A percentile compares a stretch with the other conserved stretches of the same genome.
These are phyloP conservation scores for Tricholauxania praeusta DNA, from an alignment of 2,888 invertebrate genomes.

Conservation along the genomic window DNA sequence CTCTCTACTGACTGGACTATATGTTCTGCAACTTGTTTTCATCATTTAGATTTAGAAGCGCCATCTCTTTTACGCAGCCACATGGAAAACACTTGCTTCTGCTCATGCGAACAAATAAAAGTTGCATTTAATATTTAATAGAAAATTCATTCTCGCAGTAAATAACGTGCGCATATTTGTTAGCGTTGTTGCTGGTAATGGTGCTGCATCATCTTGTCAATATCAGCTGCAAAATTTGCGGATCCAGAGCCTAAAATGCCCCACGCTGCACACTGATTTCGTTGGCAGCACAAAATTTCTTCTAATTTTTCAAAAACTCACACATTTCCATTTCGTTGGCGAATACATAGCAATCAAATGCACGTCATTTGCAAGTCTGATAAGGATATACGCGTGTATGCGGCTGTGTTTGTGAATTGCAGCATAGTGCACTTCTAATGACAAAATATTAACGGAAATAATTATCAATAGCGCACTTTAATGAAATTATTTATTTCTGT, in stretches of 20 bases:
- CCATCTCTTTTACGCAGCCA: too few species aligned
- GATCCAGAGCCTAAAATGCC: constrained; percentile 3
- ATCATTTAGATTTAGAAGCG: not conserved
- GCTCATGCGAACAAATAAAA: not conserved
- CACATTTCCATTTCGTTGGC: constrained; percentile 7
- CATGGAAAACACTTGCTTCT: too few species aligned
- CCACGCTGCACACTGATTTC: not conserved
- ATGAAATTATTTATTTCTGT: too few species aligned
- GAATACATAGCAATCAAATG: constrained; percentile 48
- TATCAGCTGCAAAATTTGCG: not conserved
- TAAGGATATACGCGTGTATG: not conserved
- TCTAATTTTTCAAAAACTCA: constrained; percentile 22
- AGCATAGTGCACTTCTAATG: too few species aligned
- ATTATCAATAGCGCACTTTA: too few species aligned
- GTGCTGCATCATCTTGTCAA: constrained; percentile 24
- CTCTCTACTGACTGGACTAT: not conserved
- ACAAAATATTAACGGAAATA: too few species aligned
- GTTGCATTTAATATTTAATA: constrained; percentile 24
- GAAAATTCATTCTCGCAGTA: constrained; percentile 8
- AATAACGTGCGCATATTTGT: not conserved
- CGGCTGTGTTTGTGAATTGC: not conserved
- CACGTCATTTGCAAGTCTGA: not conserved
- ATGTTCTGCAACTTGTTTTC: constrained; percentile 17
- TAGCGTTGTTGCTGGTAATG: not conserved
- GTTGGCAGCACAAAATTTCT: not conserved